Evolutionary conservation across 2,113 vertebrate genomes (phyloP), one percentile per base, ranked within the genome.

Genomic region (Anarrhichthys ocellatus): DNA sequence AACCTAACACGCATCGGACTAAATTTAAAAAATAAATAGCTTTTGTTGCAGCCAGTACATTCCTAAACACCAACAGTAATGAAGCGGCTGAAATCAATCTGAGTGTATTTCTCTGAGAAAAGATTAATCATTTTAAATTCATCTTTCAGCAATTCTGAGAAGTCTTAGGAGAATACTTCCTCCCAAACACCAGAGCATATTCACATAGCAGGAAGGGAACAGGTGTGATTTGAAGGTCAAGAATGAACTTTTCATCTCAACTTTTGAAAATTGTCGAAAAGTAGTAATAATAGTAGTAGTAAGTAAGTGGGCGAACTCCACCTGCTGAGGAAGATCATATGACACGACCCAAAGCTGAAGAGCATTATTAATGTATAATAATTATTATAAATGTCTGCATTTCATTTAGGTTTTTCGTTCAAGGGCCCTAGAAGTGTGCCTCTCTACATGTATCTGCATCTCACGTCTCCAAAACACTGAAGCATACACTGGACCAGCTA

Each of bases 91-190:
- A 40, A 56, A 58, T n/a, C 22, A 20, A 5, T 34, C 2, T 5
- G 15, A 7, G 27, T 58, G 24, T 27, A 13, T 4, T 66, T 46
- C 24, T 46, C 17, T 24, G 1, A 72, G 36, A 24, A 18, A 66
- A 69, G 34, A 59, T 52, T 9, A 58, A 77, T 50, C 3, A 73
- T 42, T 56, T 36, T n/a, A 48, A 48, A 7, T 68, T 66, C 32
- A 75, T 76, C n/a, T 66, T 38, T 62, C 20, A 6, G 63, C 34
- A 68, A 27, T 58, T 38, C 46, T 11, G 9, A 62, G 54, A 68
- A 68, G 69, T 75, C 24, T 24, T 6, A 13, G 22, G 1, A 58
- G 44, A 62, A 36, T 7, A 29, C 63, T 9, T 70, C 13, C 44
- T 62, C 17, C 6, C 5, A 29, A 40, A 67, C 68, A 56, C 44